These are phyloP conservation scores for Loris lydekkerianus DNA, from an alignment of 2,797 vertebrate genomes.

Conservation along the genomic window DNA sequence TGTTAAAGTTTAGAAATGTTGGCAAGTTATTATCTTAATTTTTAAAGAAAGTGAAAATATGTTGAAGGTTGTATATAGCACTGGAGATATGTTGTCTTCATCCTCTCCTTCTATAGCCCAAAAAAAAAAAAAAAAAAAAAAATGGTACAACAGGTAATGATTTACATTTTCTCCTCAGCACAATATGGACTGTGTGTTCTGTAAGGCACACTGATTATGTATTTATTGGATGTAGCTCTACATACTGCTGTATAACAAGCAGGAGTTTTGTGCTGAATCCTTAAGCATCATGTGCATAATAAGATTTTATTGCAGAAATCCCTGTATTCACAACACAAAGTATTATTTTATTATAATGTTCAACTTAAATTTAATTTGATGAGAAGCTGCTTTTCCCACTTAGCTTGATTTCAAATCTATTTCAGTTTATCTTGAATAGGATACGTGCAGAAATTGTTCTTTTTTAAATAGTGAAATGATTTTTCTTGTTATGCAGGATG, in stretches of 20 bases:
- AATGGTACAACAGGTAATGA: background rate
- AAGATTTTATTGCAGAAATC: background rate
- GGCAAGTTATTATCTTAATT: background rate
- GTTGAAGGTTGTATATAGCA: background rate
- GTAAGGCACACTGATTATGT: background rate
- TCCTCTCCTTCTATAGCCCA: background rate
- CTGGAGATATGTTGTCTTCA: background rate
- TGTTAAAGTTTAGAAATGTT: background rate
- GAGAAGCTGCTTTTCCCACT: conserved; percentile 18
- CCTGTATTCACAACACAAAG: background rate
- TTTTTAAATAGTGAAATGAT: background rate
- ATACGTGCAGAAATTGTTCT: background rate
- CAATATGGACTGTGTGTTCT: background rate
- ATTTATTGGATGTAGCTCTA: background rate
- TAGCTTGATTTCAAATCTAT: conserved; percentile 56
- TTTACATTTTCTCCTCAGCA: background rate
- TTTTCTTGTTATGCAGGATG: background rate
- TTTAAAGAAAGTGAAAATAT: background rate
- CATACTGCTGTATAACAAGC: fast-evolving
- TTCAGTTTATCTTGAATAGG: background rate
- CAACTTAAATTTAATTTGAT: conserved; percentile 52
- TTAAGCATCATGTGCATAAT: background rate
- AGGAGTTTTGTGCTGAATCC: background rate
- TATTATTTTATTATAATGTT: background rate
- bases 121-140: background rate